A percentile compares a stretch with the other conserved stretches of the same genome.
Conservation (phyloP, 2,113 vertebrate genomes). For the Lophura nycthemera region DNA sequence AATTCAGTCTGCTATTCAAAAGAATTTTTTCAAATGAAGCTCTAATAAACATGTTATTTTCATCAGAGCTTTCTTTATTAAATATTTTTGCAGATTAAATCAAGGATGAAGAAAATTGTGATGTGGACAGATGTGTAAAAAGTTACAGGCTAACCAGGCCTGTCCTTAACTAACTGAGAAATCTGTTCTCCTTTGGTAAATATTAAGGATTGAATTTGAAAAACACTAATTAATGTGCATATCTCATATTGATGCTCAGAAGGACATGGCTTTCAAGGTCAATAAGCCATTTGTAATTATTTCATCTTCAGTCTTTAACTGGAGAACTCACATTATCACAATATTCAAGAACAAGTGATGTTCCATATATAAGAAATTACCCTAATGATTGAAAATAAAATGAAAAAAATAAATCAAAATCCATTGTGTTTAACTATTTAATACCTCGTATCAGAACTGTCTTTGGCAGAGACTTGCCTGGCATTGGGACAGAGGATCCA, state of each 20-base stretch:
- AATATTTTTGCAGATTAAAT: neutral
- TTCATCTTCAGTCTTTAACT: slow-evolving; percentile 16
- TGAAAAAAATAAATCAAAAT: neutral
- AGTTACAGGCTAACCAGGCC: neutral
- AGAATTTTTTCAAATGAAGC: neutral
- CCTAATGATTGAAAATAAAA: neutral
- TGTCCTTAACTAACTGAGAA: slow-evolving; percentile 6
- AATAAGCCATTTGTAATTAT: slow-evolving; percentile 27
- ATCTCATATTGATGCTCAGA: neutral
- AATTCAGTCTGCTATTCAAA: neutral
- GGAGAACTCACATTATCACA: neutral
- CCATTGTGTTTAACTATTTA: neutral
- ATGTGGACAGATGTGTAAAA: neutral
- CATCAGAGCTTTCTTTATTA: neutral
- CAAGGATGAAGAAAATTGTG: neutral
- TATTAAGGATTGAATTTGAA: slow-evolving; percentile 31
- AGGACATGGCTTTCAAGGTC: slow-evolving; percentile 23
- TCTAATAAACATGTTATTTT: neutral
- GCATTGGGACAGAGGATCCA: neutral
- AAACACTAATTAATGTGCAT: slow-evolving; percentile 44
- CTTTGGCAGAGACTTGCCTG: neutral
- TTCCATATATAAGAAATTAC: neutral
- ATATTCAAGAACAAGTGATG: neutral
- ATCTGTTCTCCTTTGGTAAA: slow-evolving; percentile 40
- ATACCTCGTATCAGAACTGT: neutral